phyloP scores from a whole-genome alignment of 1,140 invertebrate genomes.

The Zaprionus ornatus region DNA sequence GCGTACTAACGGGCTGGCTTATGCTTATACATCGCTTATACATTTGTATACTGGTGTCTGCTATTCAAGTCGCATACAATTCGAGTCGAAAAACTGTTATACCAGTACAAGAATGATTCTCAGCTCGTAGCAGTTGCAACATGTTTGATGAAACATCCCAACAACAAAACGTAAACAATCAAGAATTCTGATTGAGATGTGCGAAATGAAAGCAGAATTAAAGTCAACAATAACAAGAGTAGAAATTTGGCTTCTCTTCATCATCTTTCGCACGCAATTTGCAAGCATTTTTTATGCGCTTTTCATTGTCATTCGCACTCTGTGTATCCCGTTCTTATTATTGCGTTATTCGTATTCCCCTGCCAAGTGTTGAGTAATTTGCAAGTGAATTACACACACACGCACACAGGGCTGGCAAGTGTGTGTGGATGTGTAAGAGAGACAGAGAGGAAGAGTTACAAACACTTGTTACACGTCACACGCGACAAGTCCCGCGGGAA shows the following conservation, averaged over 20 bases:
- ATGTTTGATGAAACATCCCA: conserved; percentile 10
- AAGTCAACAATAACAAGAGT: conserved; percentile 6
- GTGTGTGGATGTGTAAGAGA: neutral
- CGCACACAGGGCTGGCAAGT: neutral
- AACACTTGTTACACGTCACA: conserved; percentile 71
- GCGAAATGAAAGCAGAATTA: conserved; percentile 5
- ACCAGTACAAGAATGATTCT: neutral
- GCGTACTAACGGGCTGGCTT: no score
- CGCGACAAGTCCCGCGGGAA: conserved; percentile 57
- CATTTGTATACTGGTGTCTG: neutral
- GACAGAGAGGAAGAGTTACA: conserved; percentile 27
- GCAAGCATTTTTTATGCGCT: conserved; percentile 12
- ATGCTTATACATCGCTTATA: conserved; percentile 23
- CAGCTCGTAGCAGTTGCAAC: conserved; percentile 23
- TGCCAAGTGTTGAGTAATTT: conserved; percentile 55
- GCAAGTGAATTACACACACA: conserved; percentile 37
- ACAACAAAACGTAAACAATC: conserved; percentile 19
- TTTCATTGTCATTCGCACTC: neutral
- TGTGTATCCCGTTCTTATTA: conserved; percentile 3
- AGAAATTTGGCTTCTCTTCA: neutral
- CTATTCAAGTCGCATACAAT: neutral
- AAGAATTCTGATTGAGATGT: conserved; percentile 5
- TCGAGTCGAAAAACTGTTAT: conserved; percentile 35
- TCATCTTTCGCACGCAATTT: conserved; percentile 10
- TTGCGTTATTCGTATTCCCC: conserved; percentile 18